phyloP scores from a whole-genome alignment of 2,888 invertebrate species.

The Opisthograptis luteolata region DNA sequence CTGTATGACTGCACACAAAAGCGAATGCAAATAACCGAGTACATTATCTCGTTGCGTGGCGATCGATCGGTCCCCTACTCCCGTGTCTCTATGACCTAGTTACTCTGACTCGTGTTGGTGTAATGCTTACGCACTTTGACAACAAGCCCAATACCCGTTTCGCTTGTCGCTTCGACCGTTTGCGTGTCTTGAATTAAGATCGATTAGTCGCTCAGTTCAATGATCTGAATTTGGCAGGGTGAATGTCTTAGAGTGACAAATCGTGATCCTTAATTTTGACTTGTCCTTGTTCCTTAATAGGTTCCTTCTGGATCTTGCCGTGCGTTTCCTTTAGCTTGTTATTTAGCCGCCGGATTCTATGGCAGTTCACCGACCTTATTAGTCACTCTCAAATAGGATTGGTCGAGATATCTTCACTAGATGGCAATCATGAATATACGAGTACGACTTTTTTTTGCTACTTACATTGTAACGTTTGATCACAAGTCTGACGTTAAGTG shows the following conservation, averaged over 20 bases:
- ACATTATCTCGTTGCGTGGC: slow-evolving; percentile 57
- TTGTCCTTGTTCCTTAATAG: slow-evolving; percentile 17
- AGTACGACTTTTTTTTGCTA: no score
- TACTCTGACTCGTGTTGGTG: slow-evolving; percentile 46
- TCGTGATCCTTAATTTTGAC: slow-evolving; percentile 17
- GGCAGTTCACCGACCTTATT: neutral
- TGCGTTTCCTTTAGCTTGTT: neutral
- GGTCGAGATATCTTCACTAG: neutral
- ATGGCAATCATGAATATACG: neutral
- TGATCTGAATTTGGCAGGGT: slow-evolving; percentile 23
- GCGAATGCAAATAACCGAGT: slow-evolving; percentile 13
- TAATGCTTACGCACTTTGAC: slow-evolving; percentile 37
- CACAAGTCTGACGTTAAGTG: no score
- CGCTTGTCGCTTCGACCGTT: slow-evolving; percentile 7
- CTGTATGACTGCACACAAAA: slow-evolving; percentile 1
- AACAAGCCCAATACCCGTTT: slow-evolving; percentile 14
- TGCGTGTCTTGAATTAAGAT: slow-evolving; percentile 28
- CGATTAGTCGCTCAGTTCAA: slow-evolving; percentile 28
- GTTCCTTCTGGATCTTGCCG: slow-evolving; percentile 14
- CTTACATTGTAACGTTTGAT: no score
- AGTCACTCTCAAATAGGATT: neutral
- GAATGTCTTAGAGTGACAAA: slow-evolving; percentile 17
- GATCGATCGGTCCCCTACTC: slow-evolving; percentile 61
- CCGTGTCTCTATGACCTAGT: slow-evolving; percentile 59
- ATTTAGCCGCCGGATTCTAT: neutral